These are phyloP conservation scores for Parazoanthus darwini DNA, from an alignment of 92 coral and sea anemone genomes.

Conservation along the genomic window DNA sequence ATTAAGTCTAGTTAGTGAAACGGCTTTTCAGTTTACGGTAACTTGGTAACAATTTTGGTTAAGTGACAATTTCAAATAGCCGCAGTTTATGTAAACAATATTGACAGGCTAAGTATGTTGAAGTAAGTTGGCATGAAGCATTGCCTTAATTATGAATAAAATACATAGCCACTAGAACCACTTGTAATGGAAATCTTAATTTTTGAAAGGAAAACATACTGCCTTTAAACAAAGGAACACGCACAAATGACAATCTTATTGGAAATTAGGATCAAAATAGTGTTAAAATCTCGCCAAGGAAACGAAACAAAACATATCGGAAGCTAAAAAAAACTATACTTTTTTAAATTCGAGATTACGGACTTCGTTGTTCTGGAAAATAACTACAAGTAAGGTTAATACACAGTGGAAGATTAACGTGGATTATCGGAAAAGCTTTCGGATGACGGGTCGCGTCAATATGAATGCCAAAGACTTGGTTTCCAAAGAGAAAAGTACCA, in stretches of 20 bases:
- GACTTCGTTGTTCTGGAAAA: background rate
- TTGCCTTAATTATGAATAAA: background rate
- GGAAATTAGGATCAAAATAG: background rate
- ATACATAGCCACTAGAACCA: background rate
- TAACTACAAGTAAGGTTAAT: background rate
- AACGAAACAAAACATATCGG: slow-evolving; percentile 17
- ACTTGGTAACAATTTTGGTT: background rate
- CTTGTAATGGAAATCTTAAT: background rate
- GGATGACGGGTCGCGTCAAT: background rate
- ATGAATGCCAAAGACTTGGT: background rate
- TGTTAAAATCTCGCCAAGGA: background rate
- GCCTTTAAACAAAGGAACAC: background rate
- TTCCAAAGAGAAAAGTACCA: background rate
- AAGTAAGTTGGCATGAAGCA: background rate
- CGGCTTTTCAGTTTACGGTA: background rate
- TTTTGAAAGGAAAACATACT: slow-evolving; percentile 4
- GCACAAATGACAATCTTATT: background rate
- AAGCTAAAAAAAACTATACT: background rate
- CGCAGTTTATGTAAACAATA: background rate
- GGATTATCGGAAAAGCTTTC: slow-evolving; percentile 32
- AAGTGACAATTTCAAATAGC: background rate
- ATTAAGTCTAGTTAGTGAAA: background rate
- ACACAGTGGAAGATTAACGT: background rate
- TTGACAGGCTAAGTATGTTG: slow-evolving; percentile 2
- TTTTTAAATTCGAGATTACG: background rate